Conservation (phyloP, 2,797 vertebrate species). For the Rhincodon typus region DNA sequence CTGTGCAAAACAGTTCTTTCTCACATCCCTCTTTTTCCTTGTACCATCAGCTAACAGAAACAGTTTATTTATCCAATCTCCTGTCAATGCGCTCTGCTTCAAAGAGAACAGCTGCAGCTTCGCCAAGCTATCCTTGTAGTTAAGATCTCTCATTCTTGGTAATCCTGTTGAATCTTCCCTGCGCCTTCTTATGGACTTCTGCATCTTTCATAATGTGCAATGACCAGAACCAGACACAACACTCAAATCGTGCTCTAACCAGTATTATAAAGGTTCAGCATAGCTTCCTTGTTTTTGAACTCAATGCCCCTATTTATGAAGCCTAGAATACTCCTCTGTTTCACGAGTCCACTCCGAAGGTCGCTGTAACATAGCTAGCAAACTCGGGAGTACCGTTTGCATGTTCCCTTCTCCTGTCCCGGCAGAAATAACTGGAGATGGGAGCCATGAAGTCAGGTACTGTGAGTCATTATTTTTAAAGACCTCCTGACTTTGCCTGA, state of each 20-base stretch:
- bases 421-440: too few species aligned
- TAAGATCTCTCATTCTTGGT: background rate
- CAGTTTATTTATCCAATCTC: background rate
- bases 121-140: background rate
- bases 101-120: background rate
- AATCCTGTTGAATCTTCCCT: background rate
- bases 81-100: background rate
- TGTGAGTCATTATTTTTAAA: too few species aligned
- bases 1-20: background rate
- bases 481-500: too few species aligned
- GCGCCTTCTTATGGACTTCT: background rate
- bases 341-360: too few species aligned
- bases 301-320: background rate
- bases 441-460: too few species aligned
- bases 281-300: background rate
- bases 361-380: too few species aligned
- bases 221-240: too few species aligned
- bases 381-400: too few species aligned
- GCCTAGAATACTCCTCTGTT: too few species aligned
- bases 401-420: too few species aligned
- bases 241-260: background rate
- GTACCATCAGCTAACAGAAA: background rate
- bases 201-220: background rate
- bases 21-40: background rate
- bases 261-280: background rate